Evolutionary conservation across 2,113 vertebrate species (phyloP), one percentile per base, ranked within the genome.

Genomic region (Stigmatopora nigra): DNA sequence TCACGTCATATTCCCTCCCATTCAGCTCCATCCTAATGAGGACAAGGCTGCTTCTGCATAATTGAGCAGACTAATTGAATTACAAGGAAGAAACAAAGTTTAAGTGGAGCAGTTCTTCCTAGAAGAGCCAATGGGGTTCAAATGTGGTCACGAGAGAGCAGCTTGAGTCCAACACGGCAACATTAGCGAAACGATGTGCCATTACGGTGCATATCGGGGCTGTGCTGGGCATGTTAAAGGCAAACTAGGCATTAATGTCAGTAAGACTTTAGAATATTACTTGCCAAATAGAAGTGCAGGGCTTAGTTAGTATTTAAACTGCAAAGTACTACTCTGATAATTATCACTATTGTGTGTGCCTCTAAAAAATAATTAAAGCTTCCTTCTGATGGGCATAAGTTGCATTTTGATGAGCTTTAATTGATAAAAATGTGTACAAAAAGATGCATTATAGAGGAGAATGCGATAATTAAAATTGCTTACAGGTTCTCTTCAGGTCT

Each of bases 1-100:
- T 56, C 53, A 2, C 12, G 22, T 5, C 22, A 22, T 6, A 16
- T 56, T 17, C 62, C 25, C 53, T 62, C 68, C 56, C 64, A 36
- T 31, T 68, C 41, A 2, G 68, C 78, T 79, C 74, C 69, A 60
- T 75, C 59, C 78, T 59, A 17, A 85, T 82, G 84, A 84, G 83
- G 77, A 83, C 80, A 72, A 73, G 69, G 77, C 78, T 86, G 81
- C 81, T 72, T 79, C 79, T 51, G 78, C 77, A 86, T 87, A 88
- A 88, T 83, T 84, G 73, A 86, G 77, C 75, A 85, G 72, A 71
- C 76, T 86, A 83, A 88, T 88, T 88, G 76, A 86, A 88, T 88
- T 87, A 86, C 73, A 80, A 79, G 79, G 70, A 73, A 87, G 82
- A 82, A 88, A 77, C 83, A 77, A 81, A 86, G 81, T 87, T 88